These are phyloP conservation scores for Patiria miniata DNA, from an alignment of 35 echinoderm and acorn worm species.

Conservation along the genomic window DNA sequence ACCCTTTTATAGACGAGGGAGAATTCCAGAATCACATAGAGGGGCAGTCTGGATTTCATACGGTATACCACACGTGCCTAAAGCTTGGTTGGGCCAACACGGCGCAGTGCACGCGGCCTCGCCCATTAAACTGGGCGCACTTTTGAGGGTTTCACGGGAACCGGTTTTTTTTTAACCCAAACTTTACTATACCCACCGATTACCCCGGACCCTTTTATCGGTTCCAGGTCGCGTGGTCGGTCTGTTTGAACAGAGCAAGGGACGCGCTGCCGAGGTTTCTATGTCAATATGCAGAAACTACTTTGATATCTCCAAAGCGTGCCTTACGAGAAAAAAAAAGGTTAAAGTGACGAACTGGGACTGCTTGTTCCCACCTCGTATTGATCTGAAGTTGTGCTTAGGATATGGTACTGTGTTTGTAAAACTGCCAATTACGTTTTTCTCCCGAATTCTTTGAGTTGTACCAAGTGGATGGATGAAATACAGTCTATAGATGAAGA, in stretches of 20 bases:
- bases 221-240: slow-evolving; percentile 2
- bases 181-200: neutral
- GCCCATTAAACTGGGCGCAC: neutral
- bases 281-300: neutral
- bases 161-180: neutral
- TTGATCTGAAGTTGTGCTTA: neutral
- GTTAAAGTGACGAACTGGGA: neutral
- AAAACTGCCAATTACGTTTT: neutral
- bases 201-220: slow-evolving; percentile 5
- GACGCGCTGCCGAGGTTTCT: neutral
- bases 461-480: neutral
- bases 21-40: neutral
- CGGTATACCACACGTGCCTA: neutral
- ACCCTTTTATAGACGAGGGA: neutral
- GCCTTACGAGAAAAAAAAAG: slow-evolving; percentile 3
- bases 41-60: neutral
- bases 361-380: neutral
- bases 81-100: slow-evolving; percentile 7
- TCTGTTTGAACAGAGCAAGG: neutral
- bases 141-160: neutral
- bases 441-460: neutral
- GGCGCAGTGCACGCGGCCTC: neutral
- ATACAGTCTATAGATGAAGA: neutral
- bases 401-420: neutral
- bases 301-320: slow-evolving; percentile 14